phyloP scores from a whole-genome alignment of 2,113 vertebrate genomes.

The Porphyrio hochstetteri region DNA sequence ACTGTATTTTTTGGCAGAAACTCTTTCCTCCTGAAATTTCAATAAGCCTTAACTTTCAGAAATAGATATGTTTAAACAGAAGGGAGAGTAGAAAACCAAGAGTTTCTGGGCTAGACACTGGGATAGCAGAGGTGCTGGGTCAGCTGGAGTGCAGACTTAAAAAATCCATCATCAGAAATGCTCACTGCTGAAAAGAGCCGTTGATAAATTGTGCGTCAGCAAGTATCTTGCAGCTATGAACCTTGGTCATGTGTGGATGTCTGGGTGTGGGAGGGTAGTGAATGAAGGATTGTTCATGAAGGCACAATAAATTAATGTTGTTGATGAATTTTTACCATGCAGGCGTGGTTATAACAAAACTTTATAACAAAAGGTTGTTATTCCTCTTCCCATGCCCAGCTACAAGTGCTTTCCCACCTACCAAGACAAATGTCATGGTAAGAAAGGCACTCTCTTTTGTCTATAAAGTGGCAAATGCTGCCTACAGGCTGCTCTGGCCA shows the following conservation, averaged over 20 bases:
- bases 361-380: background rate
- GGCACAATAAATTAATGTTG: slow-evolving; percentile 1
- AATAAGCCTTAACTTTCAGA: slow-evolving; percentile 7
- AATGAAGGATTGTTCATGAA: slow-evolving; percentile 1
- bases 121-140: background rate
- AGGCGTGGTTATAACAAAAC: background rate
- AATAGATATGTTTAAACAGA: slow-evolving; percentile 21
- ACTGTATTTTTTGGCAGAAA: slow-evolving; percentile 26
- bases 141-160: slow-evolving; percentile 1
- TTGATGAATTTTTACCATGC: background rate
- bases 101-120: background rate
- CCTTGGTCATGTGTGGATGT: background rate
- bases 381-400: background rate
- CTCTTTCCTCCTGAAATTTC: slow-evolving; percentile 25
- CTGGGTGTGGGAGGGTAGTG: background rate
- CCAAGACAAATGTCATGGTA: background rate
- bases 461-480: background rate
- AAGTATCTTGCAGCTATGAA: background rate
- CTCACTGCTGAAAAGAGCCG: background rate
- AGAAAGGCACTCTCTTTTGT: background rate
- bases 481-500: background rate
- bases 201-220: background rate
- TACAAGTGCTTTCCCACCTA: slow-evolving; percentile 7
- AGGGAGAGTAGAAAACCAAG: slow-evolving; percentile 29
- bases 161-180: background rate